Percentiles rank a stretch among this genome's conserved stretches.
These are phyloP conservation scores for Montipora cactus DNA, from an alignment of 64 coral and sea anemone species.

Conservation along the genomic window DNA sequence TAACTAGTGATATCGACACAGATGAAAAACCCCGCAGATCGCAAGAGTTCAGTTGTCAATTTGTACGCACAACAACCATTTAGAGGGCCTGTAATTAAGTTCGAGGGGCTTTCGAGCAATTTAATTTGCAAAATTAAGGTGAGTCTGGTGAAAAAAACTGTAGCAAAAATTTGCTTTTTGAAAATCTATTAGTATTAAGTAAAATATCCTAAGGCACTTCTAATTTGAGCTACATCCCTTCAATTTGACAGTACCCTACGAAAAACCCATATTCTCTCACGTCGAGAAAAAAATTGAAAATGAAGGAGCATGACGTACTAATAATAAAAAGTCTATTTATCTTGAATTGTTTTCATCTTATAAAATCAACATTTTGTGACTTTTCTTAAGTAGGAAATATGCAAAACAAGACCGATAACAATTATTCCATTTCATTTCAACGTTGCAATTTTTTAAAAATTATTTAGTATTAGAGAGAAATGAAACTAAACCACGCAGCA, in stretches of 20 bases:
- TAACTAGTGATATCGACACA: not conserved
- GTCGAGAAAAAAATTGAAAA: slow-evolving; percentile 8
- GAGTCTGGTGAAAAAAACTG: not conserved
- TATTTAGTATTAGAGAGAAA: no score
- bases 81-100: not conserved
- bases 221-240: slow-evolving; percentile 19
- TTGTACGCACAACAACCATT: not conserved
- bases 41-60: not conserved
- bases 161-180: not conserved
- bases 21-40: not conserved
- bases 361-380: not conserved
- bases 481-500: no score
- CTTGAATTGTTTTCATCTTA: not conserved
- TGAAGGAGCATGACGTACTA: not conserved
- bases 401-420: not conserved
- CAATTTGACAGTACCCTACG: not conserved
- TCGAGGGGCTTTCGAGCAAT: not conserved
- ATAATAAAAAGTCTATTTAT: slow-evolving; percentile 8
- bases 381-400: not conserved
- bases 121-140: not conserved
- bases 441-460: no score
- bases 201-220: slow-evolving; percentile 12
- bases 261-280: not conserved
- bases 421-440: not conserved
- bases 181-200: not conserved